Evolutionary conservation across 1,140 invertebrate species (phyloP), one percentile per base, ranked within the genome.

Genomic region (Oryctes rhinoceros): DNA sequence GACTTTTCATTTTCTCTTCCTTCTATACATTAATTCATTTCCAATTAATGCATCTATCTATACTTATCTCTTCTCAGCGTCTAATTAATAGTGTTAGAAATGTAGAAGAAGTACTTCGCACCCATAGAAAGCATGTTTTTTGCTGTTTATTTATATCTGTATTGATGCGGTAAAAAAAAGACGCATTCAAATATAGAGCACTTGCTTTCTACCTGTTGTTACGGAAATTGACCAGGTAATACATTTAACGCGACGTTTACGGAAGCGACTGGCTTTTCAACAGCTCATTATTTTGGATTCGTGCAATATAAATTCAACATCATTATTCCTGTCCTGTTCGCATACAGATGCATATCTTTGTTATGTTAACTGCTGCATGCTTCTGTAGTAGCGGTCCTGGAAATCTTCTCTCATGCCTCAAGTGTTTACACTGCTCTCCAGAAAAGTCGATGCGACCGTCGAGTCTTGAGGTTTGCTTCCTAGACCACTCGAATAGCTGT

Each of bases 321-420:
- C 65, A 71, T 71, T 71, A 71, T 71, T 71, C 65, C 65, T 35
- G 65, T 71, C 65, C 65, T 71, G 65, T 35, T 13, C 65, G 24
- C 65, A 37, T 71, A 71, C 65, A 35, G 65, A 71, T 71, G 65
- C 65, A 71, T 71, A 71, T 71, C 65, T 71, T 37, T 71, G 65
- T 71, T 71, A 71, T 71, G 65, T 71, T 71, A 71, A 71, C 65
- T 71, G 65, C 24, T 71, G 18, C 65, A 37, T 71, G 20, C 65
- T 71, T 71, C 65, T 71, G 65, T 37, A 71, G 65, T 71, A 71
- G 65, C 20, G 7, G 65, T 15, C 65, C 65, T 71, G 20, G 65
- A 37, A 71, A 71, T 71, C 65, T 71, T 71, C 65, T 71, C 9
- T 71, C 65, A 71, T 71, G 35, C 65, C 24, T 59, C 65, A 37